Evolutionary conservation across 2,797 vertebrate species (phyloP).

Genomic region (Smutsia temminckii): DNA sequence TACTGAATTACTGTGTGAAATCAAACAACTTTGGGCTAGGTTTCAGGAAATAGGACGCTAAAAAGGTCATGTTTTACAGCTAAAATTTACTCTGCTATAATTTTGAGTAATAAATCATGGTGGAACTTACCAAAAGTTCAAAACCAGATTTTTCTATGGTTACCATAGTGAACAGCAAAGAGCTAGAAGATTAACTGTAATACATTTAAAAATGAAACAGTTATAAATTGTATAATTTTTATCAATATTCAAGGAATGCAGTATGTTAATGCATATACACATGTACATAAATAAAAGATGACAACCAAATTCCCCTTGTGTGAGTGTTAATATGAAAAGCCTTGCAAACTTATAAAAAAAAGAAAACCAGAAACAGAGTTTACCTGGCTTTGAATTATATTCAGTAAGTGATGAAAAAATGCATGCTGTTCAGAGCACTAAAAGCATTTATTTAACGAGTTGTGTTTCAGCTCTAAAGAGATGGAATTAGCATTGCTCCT

Average conservation of each 20-base stretch:
- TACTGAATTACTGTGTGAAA: constrained; percentile 40
- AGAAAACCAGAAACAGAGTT: constrained; percentile 14
- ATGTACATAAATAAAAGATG: constrained; percentile 53
- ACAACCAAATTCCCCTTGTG: constrained; percentile 31
- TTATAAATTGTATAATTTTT: constrained; percentile 55
- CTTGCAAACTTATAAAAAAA: constrained; percentile 20
- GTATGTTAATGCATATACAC: constrained; percentile 43
- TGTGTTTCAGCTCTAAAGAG: background rate
- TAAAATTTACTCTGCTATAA: constrained; percentile 72
- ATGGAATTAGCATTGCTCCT: background rate
- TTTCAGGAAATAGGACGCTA: constrained; percentile 68
- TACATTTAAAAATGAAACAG: constrained; percentile 55
- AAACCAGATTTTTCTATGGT: constrained; percentile 40
- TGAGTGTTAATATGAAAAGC: constrained; percentile 39
- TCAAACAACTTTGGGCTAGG: constrained; percentile 52
- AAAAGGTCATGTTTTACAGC: constrained; percentile 73
- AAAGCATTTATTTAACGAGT: constrained; percentile 40
- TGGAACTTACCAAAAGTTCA: constrained; percentile 50
- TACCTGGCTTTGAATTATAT: constrained; percentile 29
- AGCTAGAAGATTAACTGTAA: constrained; percentile 63
- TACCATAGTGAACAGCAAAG: constrained; percentile 51
- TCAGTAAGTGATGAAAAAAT: background rate
- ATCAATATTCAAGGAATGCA: background rate
- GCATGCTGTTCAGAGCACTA: background rate
- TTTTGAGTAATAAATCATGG: constrained; percentile 73